Evolutionary conservation across 1,140 invertebrate species (phyloP).

Genomic region (Neodiprion lecontei): DNA sequence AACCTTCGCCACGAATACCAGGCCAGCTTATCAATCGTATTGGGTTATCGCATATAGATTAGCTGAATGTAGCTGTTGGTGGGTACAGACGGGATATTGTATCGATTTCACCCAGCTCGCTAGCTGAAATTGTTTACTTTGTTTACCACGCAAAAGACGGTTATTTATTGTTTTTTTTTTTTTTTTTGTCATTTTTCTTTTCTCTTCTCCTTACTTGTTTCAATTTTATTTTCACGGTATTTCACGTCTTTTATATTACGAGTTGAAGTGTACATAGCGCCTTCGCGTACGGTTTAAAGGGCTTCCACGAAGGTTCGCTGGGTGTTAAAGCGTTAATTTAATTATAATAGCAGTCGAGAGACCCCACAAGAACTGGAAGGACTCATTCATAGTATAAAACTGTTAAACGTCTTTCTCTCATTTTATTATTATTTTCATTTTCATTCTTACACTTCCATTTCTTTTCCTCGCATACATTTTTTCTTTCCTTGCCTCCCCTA

Average conservation of each 20-base stretch:
- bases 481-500: neutral
- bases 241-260: neutral
- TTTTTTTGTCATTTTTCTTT: too few relatives aligned
- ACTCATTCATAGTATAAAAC: conserved; percentile 7
- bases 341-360: conserved; percentile 5
- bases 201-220: too few relatives aligned
- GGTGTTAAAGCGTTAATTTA: conserved; percentile 1
- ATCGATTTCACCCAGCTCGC: neutral
- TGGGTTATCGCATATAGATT: too few relatives aligned
- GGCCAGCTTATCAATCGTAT: too few relatives aligned
- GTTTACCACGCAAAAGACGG: neutral
- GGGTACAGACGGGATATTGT: neutral
- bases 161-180: too few relatives aligned
- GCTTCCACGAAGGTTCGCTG: conserved; percentile 4
- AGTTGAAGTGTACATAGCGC: neutral
- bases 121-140: neutral
- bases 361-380: conserved; percentile 4
- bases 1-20: too few relatives aligned
- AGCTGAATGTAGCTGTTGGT: too few relatives aligned
- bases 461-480: neutral
- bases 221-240: too few relatives aligned
- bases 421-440: too few relatives aligned
- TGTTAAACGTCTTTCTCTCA: neutral
- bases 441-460: too few relatives aligned
- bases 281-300: neutral